A percentile compares a stretch with the other conserved stretches of the same genome.
These are phyloP conservation scores for Lerista edwardsae DNA, from an alignment of 2,797 vertebrate genomes.

Conservation along the genomic window DNA sequence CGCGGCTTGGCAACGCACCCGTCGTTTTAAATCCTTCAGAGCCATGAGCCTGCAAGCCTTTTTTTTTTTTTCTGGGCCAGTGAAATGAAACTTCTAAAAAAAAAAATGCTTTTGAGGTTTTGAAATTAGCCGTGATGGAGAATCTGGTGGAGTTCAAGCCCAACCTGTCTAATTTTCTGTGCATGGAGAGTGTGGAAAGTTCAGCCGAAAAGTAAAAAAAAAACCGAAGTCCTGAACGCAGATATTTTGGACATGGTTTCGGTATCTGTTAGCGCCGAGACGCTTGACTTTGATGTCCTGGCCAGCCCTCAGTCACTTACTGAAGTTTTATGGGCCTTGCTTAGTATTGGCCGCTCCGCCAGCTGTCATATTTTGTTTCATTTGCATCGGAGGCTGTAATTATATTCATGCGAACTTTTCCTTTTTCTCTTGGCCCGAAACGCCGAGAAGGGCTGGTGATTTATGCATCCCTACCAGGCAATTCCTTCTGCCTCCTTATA, in stretches of 20 bases:
- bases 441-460: conserved; percentile 59
- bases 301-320: conserved; percentile 62
- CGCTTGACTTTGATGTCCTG: conserved; percentile 57
- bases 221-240: conserved; percentile 49
- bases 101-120: conserved; percentile 41
- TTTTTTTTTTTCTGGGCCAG: not conserved
- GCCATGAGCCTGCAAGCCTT: not conserved
- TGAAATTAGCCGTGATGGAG: conserved; percentile 32
- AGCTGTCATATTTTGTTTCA: conserved; percentile 69
- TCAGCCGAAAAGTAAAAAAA: conserved; percentile 3
- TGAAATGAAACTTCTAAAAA: not conserved
- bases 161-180: conserved; percentile 26
- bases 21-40: not conserved
- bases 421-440: conserved; percentile 31
- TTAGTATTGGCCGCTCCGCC: conserved; percentile 55
- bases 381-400: conserved; percentile 65
- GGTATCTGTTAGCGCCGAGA: conserved; percentile 45
- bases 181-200: conserved; percentile 32
- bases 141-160: conserved; percentile 26
- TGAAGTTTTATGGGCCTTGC: conserved; percentile 61
- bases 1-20: conserved; percentile 8
- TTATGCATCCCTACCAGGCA: conserved; percentile 67
- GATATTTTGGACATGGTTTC: conserved; percentile 50
- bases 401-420: conserved; percentile 59
- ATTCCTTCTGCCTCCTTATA: conserved; percentile 44